Conservation (phyloP, 1,140 invertebrate species). For the Bombyx mandarina region DNA sequence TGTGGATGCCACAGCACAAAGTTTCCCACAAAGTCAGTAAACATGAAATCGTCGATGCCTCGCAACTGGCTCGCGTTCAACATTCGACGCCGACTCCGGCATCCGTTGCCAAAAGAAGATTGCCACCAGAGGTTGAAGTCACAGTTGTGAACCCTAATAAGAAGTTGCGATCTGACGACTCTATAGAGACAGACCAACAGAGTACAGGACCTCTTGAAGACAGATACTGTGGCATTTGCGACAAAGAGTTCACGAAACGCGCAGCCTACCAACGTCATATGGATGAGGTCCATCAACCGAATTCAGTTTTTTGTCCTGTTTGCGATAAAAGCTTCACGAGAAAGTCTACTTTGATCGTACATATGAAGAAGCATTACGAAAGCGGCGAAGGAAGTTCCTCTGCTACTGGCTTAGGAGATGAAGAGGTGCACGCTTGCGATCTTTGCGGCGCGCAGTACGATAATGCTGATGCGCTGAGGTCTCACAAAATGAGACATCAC, state of each 20-base stretch:
- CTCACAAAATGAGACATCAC: slow-evolving; percentile 39
- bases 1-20: slow-evolving; percentile 70
- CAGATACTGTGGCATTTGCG: slow-evolving; percentile 73
- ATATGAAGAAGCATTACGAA: slow-evolving; percentile 70
- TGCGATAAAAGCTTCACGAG: slow-evolving; percentile 72
- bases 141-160: slow-evolving; percentile 66
- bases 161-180: slow-evolving; percentile 59
- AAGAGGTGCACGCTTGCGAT: slow-evolving; percentile 38
- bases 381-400: slow-evolving; percentile 40
- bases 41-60: slow-evolving; percentile 53
- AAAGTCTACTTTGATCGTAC: slow-evolving; percentile 66
- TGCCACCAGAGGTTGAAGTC: slow-evolving; percentile 66
- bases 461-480: slow-evolving; percentile 26
- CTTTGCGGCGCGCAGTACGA: slow-evolving; percentile 48
- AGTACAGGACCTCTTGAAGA: slow-evolving; percentile 46
- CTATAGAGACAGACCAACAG: slow-evolving; percentile 44
- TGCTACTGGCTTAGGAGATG: slow-evolving; percentile 27
- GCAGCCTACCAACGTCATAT: slow-evolving; percentile 71
- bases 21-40: slow-evolving; percentile 67
- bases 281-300: slow-evolving; percentile 64
- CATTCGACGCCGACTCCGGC: slow-evolving; percentile 28
- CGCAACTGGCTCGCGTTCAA: slow-evolving; percentile 28
- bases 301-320: slow-evolving; percentile 63
- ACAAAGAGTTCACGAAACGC: slow-evolving; percentile 72
- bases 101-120: slow-evolving; percentile 41